Evolutionary conservation across 2,113 vertebrate genomes (phyloP), one percentile per base, ranked within the genome.

Genomic region (Cariama cristata): DNA sequence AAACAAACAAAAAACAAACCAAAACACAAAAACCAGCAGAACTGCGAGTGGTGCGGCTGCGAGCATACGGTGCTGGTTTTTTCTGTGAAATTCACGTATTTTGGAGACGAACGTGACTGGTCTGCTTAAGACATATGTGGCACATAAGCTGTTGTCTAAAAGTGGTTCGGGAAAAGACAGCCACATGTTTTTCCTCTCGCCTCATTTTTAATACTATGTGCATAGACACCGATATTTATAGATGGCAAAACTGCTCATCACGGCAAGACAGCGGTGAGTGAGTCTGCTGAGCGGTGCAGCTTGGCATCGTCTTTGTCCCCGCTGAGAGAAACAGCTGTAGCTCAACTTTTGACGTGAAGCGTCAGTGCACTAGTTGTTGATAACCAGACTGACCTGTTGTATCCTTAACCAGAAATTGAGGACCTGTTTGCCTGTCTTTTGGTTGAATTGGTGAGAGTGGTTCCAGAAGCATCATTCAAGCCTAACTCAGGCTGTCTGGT

Each of bases 81-180:
- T 27, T 2, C 6, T 35, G 9, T 77, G 55, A 81, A 81, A n/a
- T 30, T 62, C 14, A 2, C 4, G 0, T 66, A 0, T 79, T 92
- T 82, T n/a, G 69, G 63, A 64, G 45, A 52, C 42, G 27, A 56
- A 2, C 4, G 30, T 16, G 68, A 6, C 4, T 20, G 52, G 5
- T 67, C 30, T 44, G 74, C 60, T 47, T 6, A n/a, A 60, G 50
- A n/a, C 42, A 4, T 8, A 3, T 53, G 21, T 12, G 52, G 23
- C 16, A 22, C 4, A 2, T 52, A 38, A n/a, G 56, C 66, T 59
- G 79, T 40, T 60, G 45, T 23, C 42, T 49, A 71, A 42, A 64
- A 66, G 63, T 8, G 62, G 55, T n/a, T 56, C 3, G 6, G 26
- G 56, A 33, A 66, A 40, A 55, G 67, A 2, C 79, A 60, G 84